Conservation (phyloP, 2,797 vertebrate species). For the Hafferia zeledoni region DNA sequence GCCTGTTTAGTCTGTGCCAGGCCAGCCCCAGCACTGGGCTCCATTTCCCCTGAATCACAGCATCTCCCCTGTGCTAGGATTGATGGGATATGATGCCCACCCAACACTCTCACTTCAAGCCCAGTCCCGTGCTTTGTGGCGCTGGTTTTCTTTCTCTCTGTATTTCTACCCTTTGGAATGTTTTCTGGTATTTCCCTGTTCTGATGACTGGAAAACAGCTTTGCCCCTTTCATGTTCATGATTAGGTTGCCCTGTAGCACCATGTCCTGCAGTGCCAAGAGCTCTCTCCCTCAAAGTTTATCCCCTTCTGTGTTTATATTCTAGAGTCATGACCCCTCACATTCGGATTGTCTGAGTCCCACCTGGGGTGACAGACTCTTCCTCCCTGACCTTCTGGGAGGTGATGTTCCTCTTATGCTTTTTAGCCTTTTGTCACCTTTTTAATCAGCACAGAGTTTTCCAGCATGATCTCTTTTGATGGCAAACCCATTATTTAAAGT, state of each 20-base stretch:
- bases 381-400: neutral
- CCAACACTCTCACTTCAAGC: neutral
- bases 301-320: neutral
- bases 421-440: neutral
- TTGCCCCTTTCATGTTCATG: neutral
- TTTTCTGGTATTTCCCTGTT: neutral
- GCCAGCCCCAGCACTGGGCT: neutral
- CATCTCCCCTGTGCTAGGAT: neutral
- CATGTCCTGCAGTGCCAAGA: neutral
- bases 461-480: neutral
- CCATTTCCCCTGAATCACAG: neutral
- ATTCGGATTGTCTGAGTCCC: neutral
- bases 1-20: neutral
- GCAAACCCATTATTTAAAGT: neutral
- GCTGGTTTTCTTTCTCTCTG: neutral
- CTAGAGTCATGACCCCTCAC: neutral
- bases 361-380: neutral
- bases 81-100: too few species aligned
- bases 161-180: neutral
- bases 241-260: neutral
- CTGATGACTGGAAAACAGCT: neutral
- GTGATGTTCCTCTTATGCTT: neutral
- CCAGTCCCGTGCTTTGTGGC: neutral
- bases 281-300: neutral
- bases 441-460: neutral